Base-by-base conservation (phyloP, 2,113 vertebrate genomes). In the Megaceryle torquata region DNA sequence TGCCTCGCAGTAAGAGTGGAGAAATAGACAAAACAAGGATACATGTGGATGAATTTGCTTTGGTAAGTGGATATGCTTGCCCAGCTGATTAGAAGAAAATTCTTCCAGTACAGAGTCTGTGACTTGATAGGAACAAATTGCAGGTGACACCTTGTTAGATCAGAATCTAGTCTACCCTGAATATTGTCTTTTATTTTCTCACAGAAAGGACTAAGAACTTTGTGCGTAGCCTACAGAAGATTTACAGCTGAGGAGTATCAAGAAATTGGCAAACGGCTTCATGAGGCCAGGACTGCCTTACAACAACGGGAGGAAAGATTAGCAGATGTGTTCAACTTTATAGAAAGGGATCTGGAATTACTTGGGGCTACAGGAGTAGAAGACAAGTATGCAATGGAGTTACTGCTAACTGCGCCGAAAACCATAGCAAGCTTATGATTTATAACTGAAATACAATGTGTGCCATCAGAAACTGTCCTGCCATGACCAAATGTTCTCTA, bases 291-390 rank as follows among this genome's bases (percentile, higher is more conserved):
- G 67, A 99, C 99, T 8, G 99, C 99, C 69, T 98, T 99, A 95
- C 99, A 99, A 60, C 99, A 99, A 50, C 98, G 99, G 59, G 99
- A 99, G 70, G 99, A 99, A 89, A 98, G 97, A 56, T 91, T 99
- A 39, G 97, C 98, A 71, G 97, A 99, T 76, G 98, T 98, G 33
- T 99, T 99, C 96, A 97, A 97, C 97, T 98, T 98, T 95, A 99
- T 99, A 53, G 99, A 99, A 95, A 99, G 93, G 95, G 98, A 99
- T 88, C 97, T 99, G 95, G 98, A 99, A n/a, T 80, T 99, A 71
- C 98, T 99, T 56, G 99, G 99, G 92, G 99, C 99, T 68, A 99
- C 99, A 8, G 99, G 98, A 82, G 99, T 99, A n/a, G 99, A 99
- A 97, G 99, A 99, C 98, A 99, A 98, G 99, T 99, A 98, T 91